Percentiles rank a stretch among this genome's conserved stretches.
Conservation (phyloP, 1,140 invertebrate species). For the Lanistes nyassanus region DNA sequence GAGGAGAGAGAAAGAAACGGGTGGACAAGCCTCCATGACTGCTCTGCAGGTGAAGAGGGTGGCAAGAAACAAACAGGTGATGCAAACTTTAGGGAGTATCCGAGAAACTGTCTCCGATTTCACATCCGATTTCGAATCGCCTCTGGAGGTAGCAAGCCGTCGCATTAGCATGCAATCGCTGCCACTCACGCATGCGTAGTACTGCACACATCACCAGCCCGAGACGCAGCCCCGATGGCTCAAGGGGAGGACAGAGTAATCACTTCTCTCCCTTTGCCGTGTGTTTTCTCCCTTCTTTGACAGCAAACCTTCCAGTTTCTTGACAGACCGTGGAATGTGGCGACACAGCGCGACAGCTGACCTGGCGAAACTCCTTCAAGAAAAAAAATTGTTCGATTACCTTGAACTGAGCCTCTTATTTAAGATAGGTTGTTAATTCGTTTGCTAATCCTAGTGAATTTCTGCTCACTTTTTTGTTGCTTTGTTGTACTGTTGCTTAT, state of each 20-base stretch:
- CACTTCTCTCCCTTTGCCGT: conserved; percentile 1
- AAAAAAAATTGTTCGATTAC: too few relatives aligned
- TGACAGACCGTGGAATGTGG: conserved; percentile 11
- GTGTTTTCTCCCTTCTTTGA: neutral
- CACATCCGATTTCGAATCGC: neutral
- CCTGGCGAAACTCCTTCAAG: neutral
- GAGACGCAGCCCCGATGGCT: neutral
- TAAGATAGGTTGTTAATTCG: too few relatives aligned
- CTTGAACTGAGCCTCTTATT: too few relatives aligned
- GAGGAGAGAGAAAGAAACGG: too few relatives aligned
- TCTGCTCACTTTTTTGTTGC: too few relatives aligned
- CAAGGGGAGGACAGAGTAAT: neutral
- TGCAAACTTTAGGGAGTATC: too few relatives aligned
- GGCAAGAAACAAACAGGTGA: too few relatives aligned
- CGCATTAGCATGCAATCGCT: neutral
- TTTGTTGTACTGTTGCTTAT: too few relatives aligned
- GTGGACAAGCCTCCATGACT: too few relatives aligned
- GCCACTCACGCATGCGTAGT: neutral
- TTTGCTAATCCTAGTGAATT: too few relatives aligned
- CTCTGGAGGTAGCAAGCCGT: neutral
- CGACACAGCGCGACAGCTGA: neutral
- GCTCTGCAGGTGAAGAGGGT: too few relatives aligned
- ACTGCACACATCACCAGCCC: neutral
- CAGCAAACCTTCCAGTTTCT: conserved; percentile 14
- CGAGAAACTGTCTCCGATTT: too few relatives aligned